phyloP scores from a whole-genome alignment of 2,888 invertebrate genomes.

The Marronus borbonicus region DNA sequence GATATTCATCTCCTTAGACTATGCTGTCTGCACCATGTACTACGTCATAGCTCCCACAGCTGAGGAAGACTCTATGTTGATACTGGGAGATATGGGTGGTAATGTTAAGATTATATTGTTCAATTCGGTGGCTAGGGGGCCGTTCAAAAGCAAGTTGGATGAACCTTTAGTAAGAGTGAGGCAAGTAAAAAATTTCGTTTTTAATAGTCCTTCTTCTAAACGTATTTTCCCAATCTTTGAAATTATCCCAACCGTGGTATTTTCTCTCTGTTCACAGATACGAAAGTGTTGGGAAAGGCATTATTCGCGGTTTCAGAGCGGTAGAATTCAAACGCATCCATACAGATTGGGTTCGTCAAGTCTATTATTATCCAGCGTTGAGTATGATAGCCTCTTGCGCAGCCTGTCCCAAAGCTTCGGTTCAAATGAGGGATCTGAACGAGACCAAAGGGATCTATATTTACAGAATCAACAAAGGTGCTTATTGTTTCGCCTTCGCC shows the following conservation, averaged over 20 bases:
- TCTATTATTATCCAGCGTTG: constrained; percentile 78
- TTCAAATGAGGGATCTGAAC: constrained; percentile 77
- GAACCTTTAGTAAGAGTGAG: constrained; percentile 74
- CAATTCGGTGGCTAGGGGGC: constrained; percentile 76
- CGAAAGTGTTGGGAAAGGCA: constrained; percentile 65
- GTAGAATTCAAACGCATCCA: constrained; percentile 75
- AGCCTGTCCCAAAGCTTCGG: constrained; percentile 68
- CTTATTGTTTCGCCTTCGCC: constrained; percentile 77
- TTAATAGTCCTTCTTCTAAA: too few relatives aligned
- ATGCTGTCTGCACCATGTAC: constrained; percentile 73
- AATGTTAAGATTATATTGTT: constrained; percentile 78
- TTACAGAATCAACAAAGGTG: constrained; percentile 76
- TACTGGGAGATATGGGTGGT: constrained; percentile 85
- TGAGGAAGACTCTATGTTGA: constrained; percentile 76
- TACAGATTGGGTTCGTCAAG: constrained; percentile 80
- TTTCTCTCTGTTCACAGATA: constrained; percentile 68
- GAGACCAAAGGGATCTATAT: constrained; percentile 74
- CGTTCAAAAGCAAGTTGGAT: constrained; percentile 80
- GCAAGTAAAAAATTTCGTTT: constrained; percentile 65
- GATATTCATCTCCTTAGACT: constrained; percentile 79
- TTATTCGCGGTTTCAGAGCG: constrained; percentile 59
- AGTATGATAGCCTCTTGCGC: constrained; percentile 79
- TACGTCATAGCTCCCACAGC: constrained; percentile 76
- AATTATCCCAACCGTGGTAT: constrained; percentile 54
- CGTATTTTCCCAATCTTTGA: too few relatives aligned